A percentile compares a stretch with the other conserved stretches of the same genome.
Evolutionary conservation across 2,113 vertebrate species (phyloP).

Genomic region (Speoplatyrhinus poulsoni): DNA sequence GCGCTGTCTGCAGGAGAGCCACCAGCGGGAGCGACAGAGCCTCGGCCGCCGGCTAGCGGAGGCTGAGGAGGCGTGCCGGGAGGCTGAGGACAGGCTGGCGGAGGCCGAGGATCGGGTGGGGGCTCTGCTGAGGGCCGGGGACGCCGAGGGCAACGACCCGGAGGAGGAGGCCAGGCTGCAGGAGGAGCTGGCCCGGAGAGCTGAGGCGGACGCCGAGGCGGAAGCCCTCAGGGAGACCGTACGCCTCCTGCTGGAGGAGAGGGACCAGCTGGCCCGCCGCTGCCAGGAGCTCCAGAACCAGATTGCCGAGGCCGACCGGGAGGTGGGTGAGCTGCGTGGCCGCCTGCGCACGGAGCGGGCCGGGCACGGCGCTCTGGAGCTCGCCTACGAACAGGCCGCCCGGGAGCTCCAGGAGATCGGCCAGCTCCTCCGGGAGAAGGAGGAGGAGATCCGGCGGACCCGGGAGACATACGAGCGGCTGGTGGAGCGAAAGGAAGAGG

Average conservation of each 20-base stretch:
- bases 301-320: slow-evolving; percentile 80
- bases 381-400: slow-evolving; percentile 80
- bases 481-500: slow-evolving; percentile 85
- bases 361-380: slow-evolving; percentile 84
- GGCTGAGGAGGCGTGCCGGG: slow-evolving; percentile 79
- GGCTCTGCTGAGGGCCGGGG: slow-evolving; percentile 81
- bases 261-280: slow-evolving; percentile 81
- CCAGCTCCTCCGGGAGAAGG: slow-evolving; percentile 83
- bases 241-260: slow-evolving; percentile 83
- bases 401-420: slow-evolving; percentile 85
- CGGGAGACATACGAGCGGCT: slow-evolving; percentile 84
- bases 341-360: slow-evolving; percentile 82
- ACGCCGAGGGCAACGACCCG: slow-evolving; percentile 57
- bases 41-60: slow-evolving; percentile 83
- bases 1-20: slow-evolving; percentile 81
- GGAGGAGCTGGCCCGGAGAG: slow-evolving; percentile 81
- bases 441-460: slow-evolving; percentile 85
- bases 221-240: slow-evolving; percentile 84
- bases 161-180: slow-evolving; percentile 84
- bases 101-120: slow-evolving; percentile 85
- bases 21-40: slow-evolving; percentile 85
- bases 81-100: slow-evolving; percentile 83
- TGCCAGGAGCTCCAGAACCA: slow-evolving; percentile 91
- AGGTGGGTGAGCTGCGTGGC: slow-evolving; percentile 82
- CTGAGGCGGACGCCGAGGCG: slow-evolving; percentile 63